phyloP scores from a whole-genome alignment of 2,888 invertebrate species.

The Tribolium freemani region DNA sequence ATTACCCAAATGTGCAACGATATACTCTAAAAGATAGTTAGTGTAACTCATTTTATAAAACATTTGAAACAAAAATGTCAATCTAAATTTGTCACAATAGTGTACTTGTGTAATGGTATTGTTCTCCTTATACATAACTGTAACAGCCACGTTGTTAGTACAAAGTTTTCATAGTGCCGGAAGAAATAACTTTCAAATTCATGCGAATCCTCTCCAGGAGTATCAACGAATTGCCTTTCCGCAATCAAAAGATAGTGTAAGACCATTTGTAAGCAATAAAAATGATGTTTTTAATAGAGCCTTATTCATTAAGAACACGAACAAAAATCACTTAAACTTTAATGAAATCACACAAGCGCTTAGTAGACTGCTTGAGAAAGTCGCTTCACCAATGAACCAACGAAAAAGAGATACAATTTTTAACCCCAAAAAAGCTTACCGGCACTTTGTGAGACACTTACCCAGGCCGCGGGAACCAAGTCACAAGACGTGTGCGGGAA shows the following conservation, averaged over 20 bases:
- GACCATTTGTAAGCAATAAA: constrained; percentile 51
- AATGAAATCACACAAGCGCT: constrained; percentile 4
- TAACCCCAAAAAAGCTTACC: neutral
- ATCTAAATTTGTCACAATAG: constrained; percentile 44
- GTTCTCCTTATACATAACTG: constrained; percentile 40
- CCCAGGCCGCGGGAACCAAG: neutral
- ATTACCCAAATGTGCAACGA: constrained; percentile 33
- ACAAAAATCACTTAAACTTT: constrained; percentile 1
- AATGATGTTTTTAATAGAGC: constrained; percentile 44
- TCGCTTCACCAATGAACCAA: neutral
- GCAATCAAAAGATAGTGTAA: constrained; percentile 48
- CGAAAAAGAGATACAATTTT: constrained; percentile 9
- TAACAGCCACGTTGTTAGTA: constrained; percentile 46
- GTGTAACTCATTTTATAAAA: constrained; percentile 43
- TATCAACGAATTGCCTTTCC: constrained; percentile 41
- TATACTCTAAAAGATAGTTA: constrained; percentile 40
- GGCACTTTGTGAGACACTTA: neutral
- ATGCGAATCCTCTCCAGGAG: constrained; percentile 28
- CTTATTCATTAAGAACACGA: constrained; percentile 42
- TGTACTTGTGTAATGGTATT: constrained; percentile 48
- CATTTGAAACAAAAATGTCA: constrained; percentile 38
- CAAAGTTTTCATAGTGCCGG: constrained; percentile 47
- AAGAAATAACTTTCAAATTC: constrained; percentile 28
- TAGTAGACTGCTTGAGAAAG: constrained; percentile 3
- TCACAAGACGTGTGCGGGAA: neutral